Evolutionary conservation across 1,140 invertebrate species (phyloP), one percentile per base, ranked within the genome.

Genomic region (Capitella teleta): DNA sequence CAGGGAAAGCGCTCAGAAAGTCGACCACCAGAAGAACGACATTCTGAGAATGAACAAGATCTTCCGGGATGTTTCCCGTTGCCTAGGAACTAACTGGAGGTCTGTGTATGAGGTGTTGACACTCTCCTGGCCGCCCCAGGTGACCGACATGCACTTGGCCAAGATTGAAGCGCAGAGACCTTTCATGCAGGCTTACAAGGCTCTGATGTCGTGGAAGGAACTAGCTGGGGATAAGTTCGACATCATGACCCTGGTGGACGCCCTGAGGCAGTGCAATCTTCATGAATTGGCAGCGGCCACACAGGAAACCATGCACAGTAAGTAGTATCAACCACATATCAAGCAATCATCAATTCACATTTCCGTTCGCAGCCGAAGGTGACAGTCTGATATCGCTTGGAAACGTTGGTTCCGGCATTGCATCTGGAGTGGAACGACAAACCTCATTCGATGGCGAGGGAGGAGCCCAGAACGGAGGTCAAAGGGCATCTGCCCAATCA

Each of bases 131-230:
- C 51, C 51, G 5, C 26, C 14, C 23, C 44, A 52, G 6, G 37
- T 38, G 8, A 23, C 40, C 3, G 38, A 47, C 12, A 23, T 34
- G 16, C 44, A 46, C 19, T 18, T 47, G 45, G 37, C 19, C n/a
- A 51, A 45, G 40, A 41, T 51, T 16, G 49, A 51, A 30, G 23
- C 23, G 12, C 28, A 43, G 18, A 43, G 23, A 21, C 42, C 49
- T n/a, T 43, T 51, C n/a, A 45, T 51, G 49, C 49, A 51, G 30
- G 28, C 49, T 14, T 47, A 47, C 44, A 52, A 46, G 44, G 51
- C 51, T 21, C 45, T 52, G 30, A 36, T 25, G 14, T 30, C 43
- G 6, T 52, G 51, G 51, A 46, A 47, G 25, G 51, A 52, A 14
- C 10, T 47, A 3, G 16, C 32, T 3, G 51, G 51, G n/a, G 30